A percentile compares a stretch with the other conserved stretches of the same genome.
Conservation (phyloP, 2,888 invertebrate species). For the Galerucella nymphaeae region DNA sequence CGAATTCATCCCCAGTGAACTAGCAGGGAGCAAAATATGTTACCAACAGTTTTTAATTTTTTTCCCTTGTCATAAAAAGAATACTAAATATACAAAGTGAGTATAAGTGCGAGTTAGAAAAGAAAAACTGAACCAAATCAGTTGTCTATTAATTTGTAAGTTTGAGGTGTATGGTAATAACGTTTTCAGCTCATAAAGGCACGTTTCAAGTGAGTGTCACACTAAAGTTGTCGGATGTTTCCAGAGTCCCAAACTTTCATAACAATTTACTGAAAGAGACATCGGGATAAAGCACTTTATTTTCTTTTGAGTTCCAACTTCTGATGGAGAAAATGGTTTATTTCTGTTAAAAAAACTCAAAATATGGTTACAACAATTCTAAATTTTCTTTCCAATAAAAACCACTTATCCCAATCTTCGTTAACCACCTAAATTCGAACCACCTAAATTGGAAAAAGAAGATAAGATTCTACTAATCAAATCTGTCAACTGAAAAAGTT, state of each 20-base stretch:
- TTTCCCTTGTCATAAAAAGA: conserved; percentile 9
- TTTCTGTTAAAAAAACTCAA: conserved; percentile 5
- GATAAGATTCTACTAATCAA: conserved; percentile 28
- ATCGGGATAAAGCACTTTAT: conserved; percentile 19
- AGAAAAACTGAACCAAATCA: too few species aligned
- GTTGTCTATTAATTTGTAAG: conserved; percentile 21
- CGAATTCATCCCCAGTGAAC: conserved; percentile 35
- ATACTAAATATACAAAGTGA: neutral
- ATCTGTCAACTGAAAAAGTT: conserved; percentile 25
- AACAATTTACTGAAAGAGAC: conserved; percentile 27
- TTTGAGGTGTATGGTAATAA: conserved; percentile 4
- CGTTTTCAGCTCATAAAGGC: conserved; percentile 24
- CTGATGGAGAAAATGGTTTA: conserved; percentile 4
- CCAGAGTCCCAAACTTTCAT: conserved; percentile 26
- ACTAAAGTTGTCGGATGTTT: conserved; percentile 27
- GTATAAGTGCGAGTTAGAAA: too few species aligned
- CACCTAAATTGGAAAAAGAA: conserved; percentile 20
- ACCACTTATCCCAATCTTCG: conserved; percentile 17
- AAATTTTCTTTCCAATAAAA: conserved; percentile 13
- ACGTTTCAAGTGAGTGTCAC: conserved; percentile 19
- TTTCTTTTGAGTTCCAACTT: conserved; percentile 17
- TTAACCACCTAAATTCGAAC: conserved; percentile 16
- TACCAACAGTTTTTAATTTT: conserved; percentile 8
- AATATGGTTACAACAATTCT: neutral
- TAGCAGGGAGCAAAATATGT: conserved; percentile 22